Evolutionary conservation across 2,113 vertebrate genomes (phyloP), one percentile per base, ranked within the genome.

Genomic region (Microtus montanus): DNA sequence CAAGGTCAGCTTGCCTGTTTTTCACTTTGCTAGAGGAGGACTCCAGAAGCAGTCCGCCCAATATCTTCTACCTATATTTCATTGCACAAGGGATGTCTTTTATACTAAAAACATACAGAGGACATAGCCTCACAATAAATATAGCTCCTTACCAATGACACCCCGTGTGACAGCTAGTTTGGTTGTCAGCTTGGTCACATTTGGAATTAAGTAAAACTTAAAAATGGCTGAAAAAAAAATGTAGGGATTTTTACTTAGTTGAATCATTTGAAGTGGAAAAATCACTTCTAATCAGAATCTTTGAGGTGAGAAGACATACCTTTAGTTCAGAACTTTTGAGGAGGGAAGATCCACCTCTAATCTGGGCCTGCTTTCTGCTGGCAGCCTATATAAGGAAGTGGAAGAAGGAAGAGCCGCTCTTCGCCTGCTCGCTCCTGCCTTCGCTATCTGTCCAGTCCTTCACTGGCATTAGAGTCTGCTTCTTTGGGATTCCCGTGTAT

Each of bases 111-210:
- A n/a, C 61, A 15, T 73, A 84, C 58, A 49, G 49, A 77, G 52
- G 30, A 47, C 35, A 58, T 24, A 74, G 63, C 88, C n/a, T 87
- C 61, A 75, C 14, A 22, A 75, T 87, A 66, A 96, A 94, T 54
- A 47, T 7, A 79, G 24, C 66, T 85, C 3, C 49, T 74, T 13
- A 4, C 20, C 86, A 80, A 80, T 38, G 3, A 64, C 15, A 44
- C 82, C 82, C 33, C 4, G 52, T 28, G 14, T 44, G 28, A 85
- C 64, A 44, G 82, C 61, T 64, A 26, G 19, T 30, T 66, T 20
- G 82, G 22, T 38, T 61, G 38, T 66, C 58, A 66, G 20, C 35
- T 58, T 26, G 54, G n/a, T 33, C 58, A n/a, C 10, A 58, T n/a
- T 35, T 58, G 33, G 35, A 80, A 58, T 26, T 80, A 80, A n/a